A percentile compares a stretch with the other conserved stretches of the same genome.
phyloP scores from a whole-genome alignment of 1,140 invertebrate genomes.

The Agrypnia vestita region DNA sequence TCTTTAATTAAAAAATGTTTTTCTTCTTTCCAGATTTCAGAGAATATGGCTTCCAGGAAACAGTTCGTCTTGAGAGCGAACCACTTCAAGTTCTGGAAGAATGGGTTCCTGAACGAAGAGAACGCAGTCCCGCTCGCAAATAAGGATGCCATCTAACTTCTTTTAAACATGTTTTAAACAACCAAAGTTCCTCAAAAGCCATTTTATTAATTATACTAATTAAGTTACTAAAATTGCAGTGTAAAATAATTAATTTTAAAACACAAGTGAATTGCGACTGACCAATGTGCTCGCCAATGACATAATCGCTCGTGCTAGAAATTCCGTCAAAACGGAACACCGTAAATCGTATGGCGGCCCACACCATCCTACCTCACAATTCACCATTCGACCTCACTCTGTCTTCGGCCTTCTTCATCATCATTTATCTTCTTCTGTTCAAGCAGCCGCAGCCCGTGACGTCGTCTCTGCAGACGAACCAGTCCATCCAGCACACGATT shows the following conservation, averaged over 20 bases:
- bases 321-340: constrained; percentile 55
- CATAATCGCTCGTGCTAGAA: constrained; percentile 5
- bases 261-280: no score
- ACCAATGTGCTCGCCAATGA: constrained; percentile 3
- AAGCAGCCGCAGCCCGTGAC: constrained; percentile 38
- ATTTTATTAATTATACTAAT: no score
- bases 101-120: background rate
- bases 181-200: no score
- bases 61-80: constrained; percentile 1
- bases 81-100: constrained; percentile 8
- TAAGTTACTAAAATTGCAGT: no score
- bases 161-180: no score
- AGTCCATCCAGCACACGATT: constrained; percentile 32
- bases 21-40: constrained; percentile 1
- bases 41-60: constrained; percentile 6
- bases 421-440: constrained; percentile 45
- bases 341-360: constrained; percentile 57
- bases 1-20: no score
- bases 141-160: no score
- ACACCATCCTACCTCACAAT: constrained; percentile 49
- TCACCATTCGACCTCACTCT: constrained; percentile 53
- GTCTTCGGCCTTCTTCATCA: constrained; percentile 53
- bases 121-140: background rate
- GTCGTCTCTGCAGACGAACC: constrained; percentile 26
- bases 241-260: no score